phyloP scores from a whole-genome alignment of 2,888 invertebrate genomes.

The Acronicta aceris region DNA sequence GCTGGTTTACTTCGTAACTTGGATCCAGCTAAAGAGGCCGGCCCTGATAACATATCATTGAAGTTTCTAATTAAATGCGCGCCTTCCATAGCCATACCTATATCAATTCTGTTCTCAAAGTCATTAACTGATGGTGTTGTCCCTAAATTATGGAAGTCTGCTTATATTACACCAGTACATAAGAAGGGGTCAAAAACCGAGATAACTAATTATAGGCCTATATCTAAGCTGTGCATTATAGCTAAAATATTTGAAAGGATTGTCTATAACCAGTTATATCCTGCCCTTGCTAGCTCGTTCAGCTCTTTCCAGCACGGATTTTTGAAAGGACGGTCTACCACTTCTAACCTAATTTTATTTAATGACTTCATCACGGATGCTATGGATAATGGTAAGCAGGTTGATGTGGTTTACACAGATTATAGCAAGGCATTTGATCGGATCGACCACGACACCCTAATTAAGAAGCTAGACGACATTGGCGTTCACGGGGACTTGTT shows the following conservation, averaged over 20 bases:
- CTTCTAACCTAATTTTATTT: background rate
- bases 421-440: background rate
- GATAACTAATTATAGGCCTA: background rate
- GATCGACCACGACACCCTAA: too few species aligned
- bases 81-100: background rate
- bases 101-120: background rate
- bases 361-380: background rate
- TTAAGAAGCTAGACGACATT: too few species aligned
- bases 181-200: background rate
- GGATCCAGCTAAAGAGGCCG: constrained; percentile 1
- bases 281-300: background rate
- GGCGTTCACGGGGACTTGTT: too few species aligned
- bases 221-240: background rate
- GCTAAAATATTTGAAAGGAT: background rate
- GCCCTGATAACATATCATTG: background rate
- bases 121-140: background rate
- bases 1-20: background rate
- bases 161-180: background rate
- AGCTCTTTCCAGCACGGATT: background rate
- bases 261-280: background rate
- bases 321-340: background rate
- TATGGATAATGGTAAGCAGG: background rate
- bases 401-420: background rate
- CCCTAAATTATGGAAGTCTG: background rate
- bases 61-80: background rate